Percentiles rank a stretch among this genome's conserved stretches.
These are phyloP conservation scores for Dolichotis patagonum DNA, from an alignment of 2,113 vertebrate species.

Conservation along the genomic window DNA sequence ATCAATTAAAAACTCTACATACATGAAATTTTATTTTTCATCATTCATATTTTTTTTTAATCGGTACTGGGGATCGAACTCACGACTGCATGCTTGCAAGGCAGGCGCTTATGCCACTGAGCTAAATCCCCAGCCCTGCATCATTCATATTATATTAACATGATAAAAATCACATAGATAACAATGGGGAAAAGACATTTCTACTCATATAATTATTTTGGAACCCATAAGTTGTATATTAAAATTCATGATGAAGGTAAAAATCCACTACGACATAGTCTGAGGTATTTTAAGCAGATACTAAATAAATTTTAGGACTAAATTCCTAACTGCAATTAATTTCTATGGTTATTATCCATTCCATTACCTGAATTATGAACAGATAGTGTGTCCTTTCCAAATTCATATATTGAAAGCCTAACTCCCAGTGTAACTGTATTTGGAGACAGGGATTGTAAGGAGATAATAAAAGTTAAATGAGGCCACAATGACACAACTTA, in stretches of 20 bases:
- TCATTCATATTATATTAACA: background rate
- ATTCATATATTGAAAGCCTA: background rate
- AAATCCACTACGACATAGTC: background rate
- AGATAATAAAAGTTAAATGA: conserved; percentile 34
- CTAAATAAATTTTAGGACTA: background rate
- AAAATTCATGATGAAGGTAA: conserved; percentile 6
- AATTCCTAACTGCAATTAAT: background rate
- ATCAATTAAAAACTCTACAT: background rate
- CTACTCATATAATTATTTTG: background rate
- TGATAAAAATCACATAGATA: conserved; percentile 19
- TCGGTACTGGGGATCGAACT: no score
- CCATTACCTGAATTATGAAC: background rate
- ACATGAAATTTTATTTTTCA: background rate
- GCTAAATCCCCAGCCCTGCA: no score
- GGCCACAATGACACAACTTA: background rate
- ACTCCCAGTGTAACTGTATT: background rate
- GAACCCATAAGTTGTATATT: conserved; percentile 36
- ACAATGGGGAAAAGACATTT: conserved; percentile 24
- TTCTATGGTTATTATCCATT: background rate
- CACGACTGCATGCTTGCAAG: no score
- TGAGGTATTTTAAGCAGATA: background rate
- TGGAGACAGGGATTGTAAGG: background rate
- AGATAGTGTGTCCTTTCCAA: background rate
- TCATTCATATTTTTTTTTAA: background rate
- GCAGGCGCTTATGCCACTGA: no score